phyloP scores from a whole-genome alignment of 2,797 vertebrate genomes.

The Etheostoma nigrum region DNA sequence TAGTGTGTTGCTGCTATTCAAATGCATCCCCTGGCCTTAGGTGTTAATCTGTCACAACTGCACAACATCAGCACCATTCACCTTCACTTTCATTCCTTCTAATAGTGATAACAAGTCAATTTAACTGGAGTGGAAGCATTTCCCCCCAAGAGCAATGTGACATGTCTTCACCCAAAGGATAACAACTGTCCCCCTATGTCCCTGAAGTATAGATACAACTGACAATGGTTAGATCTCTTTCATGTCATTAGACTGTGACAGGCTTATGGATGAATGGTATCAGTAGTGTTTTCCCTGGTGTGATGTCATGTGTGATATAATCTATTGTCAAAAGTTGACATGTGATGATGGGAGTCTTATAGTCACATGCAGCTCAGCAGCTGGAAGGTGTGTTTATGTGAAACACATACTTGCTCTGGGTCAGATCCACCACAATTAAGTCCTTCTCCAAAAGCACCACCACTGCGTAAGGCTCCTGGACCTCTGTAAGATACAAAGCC shows the following conservation, averaged over 20 bases:
- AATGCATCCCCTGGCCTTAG: slow-evolving; percentile 26
- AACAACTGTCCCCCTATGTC: slow-evolving; percentile 1
- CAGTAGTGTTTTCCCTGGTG: neutral
- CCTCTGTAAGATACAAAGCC: slow-evolving; percentile 85
- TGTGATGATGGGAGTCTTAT: slow-evolving; percentile 2
- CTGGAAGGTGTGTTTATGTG: neutral
- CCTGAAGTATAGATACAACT: neutral
- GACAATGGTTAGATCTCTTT: neutral
- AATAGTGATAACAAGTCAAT: slow-evolving; percentile 21
- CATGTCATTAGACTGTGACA: neutral
- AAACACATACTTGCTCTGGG: slow-evolving; percentile 93
- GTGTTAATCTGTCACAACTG: slow-evolving; percentile 37
- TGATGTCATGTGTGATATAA: neutral
- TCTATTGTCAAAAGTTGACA: slow-evolving; percentile 5
- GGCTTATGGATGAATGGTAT: neutral
- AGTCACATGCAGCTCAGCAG: neutral
- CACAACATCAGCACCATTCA: slow-evolving; percentile 1
- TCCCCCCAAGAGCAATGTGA: neutral
- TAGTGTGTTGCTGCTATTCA: slow-evolving; percentile 25
- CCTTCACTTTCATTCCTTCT: slow-evolving; percentile 17
- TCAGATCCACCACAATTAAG: slow-evolving; percentile 96
- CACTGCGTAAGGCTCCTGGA: slow-evolving; percentile 97
- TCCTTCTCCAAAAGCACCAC: slow-evolving; percentile 98
- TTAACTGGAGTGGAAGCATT: slow-evolving; percentile 6
- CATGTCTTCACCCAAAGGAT: slow-evolving; percentile 18